phyloP scores from a whole-genome alignment of 2,113 vertebrate species.

The Actenoides hombroni region DNA sequence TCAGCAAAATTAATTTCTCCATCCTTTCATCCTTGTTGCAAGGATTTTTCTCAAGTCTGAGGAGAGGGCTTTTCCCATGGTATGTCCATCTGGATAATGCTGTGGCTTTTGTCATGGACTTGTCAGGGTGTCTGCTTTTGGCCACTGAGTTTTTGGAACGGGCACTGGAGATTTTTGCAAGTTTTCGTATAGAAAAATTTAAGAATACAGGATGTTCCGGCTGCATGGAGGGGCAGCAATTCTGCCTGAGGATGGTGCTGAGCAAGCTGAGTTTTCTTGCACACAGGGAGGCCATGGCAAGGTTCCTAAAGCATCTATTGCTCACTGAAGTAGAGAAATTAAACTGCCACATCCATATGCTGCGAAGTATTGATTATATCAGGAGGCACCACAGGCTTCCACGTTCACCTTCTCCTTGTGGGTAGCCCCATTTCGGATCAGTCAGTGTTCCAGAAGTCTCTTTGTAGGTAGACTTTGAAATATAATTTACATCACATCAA shows the following conservation, averaged over 20 bases:
- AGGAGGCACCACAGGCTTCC: not conserved
- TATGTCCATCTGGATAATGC: not conserved
- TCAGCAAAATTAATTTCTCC: not conserved
- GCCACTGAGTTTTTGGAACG: not conserved
- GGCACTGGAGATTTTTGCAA: not conserved
- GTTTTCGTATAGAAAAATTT: not conserved
- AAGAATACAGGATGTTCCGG: not conserved
- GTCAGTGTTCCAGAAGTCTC: not conserved
- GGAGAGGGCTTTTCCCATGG: not conserved
- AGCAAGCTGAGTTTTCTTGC: not conserved
- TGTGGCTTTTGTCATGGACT: not conserved
- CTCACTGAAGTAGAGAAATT: slow-evolving; percentile 14
- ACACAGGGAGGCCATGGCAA: not conserved
- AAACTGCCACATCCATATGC: not conserved
- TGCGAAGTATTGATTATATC: slow-evolving; percentile 7
- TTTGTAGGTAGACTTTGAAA: slow-evolving; percentile 31
- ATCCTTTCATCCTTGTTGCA: not conserved
- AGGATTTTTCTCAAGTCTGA: not conserved
- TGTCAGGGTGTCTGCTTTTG: not conserved
- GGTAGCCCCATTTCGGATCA: not conserved
- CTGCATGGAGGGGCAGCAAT: not conserved
- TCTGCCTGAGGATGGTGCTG: not conserved
- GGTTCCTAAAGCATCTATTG: slow-evolving; percentile 2
- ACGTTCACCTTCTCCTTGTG: not conserved
- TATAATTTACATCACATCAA: not conserved